phyloP scores from a whole-genome alignment of 2,113 vertebrate genomes.

The Empidonax traillii region DNA sequence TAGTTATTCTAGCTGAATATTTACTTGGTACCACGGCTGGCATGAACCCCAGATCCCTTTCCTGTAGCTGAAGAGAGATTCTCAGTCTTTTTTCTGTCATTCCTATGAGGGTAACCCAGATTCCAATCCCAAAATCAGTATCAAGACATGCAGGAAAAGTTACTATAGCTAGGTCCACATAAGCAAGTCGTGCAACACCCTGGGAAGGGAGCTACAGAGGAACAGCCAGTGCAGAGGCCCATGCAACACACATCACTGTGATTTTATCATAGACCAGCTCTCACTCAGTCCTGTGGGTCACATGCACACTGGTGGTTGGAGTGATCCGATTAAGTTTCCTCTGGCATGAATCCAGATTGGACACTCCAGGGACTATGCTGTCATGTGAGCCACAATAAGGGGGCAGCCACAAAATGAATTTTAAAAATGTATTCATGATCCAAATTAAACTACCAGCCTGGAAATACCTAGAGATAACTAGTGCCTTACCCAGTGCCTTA shows the following conservation, averaged over 20 bases:
- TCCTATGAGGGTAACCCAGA: background rate
- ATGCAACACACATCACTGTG: background rate
- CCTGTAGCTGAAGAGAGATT: background rate
- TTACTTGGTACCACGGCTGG: background rate
- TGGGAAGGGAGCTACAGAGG: background rate
- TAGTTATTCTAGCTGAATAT: background rate
- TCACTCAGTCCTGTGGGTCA: rapidly evolving
- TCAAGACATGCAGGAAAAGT: background rate
- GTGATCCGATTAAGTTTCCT: background rate
- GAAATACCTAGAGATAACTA: background rate
- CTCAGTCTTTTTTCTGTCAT: background rate
- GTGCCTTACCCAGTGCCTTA: background rate
- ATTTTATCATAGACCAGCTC: background rate
- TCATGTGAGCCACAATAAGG: background rate
- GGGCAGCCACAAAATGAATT: background rate
- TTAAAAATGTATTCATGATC: background rate
- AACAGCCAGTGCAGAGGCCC: background rate
- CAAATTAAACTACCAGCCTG: background rate
- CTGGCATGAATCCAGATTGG: background rate
- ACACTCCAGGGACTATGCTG: background rate
- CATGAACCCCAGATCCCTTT: background rate
- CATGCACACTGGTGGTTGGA: rapidly evolving
- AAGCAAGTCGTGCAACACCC: background rate
- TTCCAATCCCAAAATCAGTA: background rate
- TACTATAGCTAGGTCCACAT: background rate